Evolutionary conservation across 2,888 invertebrate species (phyloP), one percentile per base, ranked within the genome.

Genomic region (Drosophila parthenogenetica): DNA sequence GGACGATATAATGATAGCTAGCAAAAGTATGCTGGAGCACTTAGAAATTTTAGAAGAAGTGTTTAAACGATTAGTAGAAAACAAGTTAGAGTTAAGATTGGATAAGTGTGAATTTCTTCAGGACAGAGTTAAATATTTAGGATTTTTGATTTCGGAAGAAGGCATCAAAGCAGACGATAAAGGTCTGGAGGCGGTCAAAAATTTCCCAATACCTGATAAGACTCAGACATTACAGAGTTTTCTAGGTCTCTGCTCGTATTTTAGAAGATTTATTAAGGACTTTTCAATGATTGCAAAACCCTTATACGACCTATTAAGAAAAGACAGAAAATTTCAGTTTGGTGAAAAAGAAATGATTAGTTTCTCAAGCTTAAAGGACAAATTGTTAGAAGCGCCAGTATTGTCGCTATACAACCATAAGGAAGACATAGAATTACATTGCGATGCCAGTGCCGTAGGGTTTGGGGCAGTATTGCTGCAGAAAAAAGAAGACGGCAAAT

Each of bases 201-300:
- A 57, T 32, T 59, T 63, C 43, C 17, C 62, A 2, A 4, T 40
- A 2, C 40, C 40, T 16, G 39, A 39, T 39, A 39, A 39, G n/a
- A 13, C 14, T n/a, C 39, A 39, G 14, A 14, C 39, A 11, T 48
- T 40, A 14, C 14, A 50, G 13, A 39, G 39, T 39, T 39, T 39
- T n/a, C 14, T 39, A 5, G 39, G 39, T 5, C 16, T 60, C 3
- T 55, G 48, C 8, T 68, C 65, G 1, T 73, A 73, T 45, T 89
- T 85, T 14, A 29, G 35, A 17, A 83, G 73, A 63, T 89, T 85
- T 11, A 49, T 35, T 16, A 79, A 81, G 17, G 71, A 81, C 57
- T 68, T 81, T 68, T 61, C 62, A 79, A 80, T n/a, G 70, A 81
- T 69, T 10, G 88, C 89, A 5, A 84, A 87, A 60, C 90, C 90